These are phyloP conservation scores for Montipora sp. DNA, from an alignment of 64 coral and sea anemone genomes.

Conservation along the genomic window DNA sequence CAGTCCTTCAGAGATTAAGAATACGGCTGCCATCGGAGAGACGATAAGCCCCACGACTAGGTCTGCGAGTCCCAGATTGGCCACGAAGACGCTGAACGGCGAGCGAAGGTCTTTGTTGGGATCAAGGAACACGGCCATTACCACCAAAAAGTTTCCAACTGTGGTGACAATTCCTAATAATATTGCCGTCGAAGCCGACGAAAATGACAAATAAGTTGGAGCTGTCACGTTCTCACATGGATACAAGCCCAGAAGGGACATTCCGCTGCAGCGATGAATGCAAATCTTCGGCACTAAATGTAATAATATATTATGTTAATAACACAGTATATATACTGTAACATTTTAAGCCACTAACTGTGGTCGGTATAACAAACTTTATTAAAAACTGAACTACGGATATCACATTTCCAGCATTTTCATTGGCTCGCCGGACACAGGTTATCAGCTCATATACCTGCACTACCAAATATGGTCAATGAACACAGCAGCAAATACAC, in stretches of 20 bases:
- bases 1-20: slow-evolving; percentile 25
- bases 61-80: slow-evolving; percentile 47
- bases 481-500: too few species aligned
- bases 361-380: too few species aligned
- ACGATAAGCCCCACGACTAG: slow-evolving; percentile 35
- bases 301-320: too few species aligned
- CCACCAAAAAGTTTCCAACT: slow-evolving; percentile 51
- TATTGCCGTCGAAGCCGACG: slow-evolving; percentile 6
- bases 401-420: too few species aligned
- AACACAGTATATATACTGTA: too few species aligned
- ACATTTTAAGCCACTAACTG: too few species aligned
- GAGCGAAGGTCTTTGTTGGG: slow-evolving; percentile 57
- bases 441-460: too few species aligned
- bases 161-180: slow-evolving; percentile 29
- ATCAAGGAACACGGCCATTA: slow-evolving; percentile 40
- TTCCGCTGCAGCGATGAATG: background rate
- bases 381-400: too few species aligned
- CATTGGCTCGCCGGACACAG: too few species aligned
- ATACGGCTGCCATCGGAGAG: slow-evolving; percentile 44
- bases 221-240: background rate
- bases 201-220: slow-evolving; percentile 31
- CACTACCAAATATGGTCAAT: too few species aligned
- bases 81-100: slow-evolving; percentile 61
- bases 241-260: background rate
- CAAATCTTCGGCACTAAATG: too few species aligned